Percentiles rank a stretch among this genome's conserved stretches.
phyloP scores from a whole-genome alignment of 92 coral and sea anemone genomes.

The Parazoanthus atlanticus region DNA sequence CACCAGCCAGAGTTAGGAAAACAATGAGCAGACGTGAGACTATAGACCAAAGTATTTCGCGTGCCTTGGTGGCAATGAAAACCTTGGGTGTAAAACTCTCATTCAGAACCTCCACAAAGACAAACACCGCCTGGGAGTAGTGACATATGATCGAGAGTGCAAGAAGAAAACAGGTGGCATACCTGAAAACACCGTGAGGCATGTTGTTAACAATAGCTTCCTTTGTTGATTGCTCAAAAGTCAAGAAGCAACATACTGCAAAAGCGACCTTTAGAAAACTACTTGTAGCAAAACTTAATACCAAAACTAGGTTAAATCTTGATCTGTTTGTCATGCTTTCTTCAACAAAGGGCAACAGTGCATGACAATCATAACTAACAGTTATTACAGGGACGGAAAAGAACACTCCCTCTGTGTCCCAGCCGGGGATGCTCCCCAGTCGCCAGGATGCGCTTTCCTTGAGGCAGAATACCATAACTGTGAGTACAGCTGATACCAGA shows the following conservation, averaged over 20 bases:
- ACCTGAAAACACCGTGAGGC: background rate
- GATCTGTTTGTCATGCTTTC: background rate
- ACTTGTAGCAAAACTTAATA: background rate
- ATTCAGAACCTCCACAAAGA: background rate
- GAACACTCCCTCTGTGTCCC: too few relatives aligned
- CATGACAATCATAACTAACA: background rate
- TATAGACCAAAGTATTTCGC: background rate
- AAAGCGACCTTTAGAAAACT: background rate
- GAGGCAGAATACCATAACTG: background rate
- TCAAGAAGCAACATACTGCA: background rate
- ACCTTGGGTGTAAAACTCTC: background rate
- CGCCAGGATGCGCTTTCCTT: background rate
- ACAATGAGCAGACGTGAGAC: background rate
- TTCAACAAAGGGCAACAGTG: background rate
- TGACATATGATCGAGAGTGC: background rate
- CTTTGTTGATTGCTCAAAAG: background rate
- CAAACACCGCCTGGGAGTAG: background rate
- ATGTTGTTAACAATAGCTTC: background rate
- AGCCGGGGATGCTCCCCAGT: background rate
- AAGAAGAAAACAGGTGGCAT: background rate
- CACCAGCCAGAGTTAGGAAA: background rate
- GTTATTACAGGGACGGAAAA: background rate
- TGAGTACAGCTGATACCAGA: background rate
- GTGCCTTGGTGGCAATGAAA: background rate
- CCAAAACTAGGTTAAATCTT: background rate